phyloP scores from a whole-genome alignment of 2,113 vertebrate genomes.

The Prionailurus bengalensis region DNA sequence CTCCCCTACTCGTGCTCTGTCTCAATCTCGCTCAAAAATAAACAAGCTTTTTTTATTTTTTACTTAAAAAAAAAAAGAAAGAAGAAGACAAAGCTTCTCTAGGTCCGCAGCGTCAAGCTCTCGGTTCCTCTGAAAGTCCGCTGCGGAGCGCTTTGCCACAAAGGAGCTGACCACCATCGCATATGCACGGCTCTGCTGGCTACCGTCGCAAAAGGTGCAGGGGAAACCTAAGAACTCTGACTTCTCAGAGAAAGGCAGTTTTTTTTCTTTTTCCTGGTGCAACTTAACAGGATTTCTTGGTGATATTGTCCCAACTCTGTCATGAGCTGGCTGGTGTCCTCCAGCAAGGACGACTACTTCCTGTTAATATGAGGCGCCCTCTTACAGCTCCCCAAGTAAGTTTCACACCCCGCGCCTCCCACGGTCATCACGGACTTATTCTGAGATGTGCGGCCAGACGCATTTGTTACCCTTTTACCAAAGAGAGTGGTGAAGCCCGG shows the following conservation, averaged over 20 bases:
- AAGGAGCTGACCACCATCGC: too few species aligned
- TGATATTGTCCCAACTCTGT: not conserved
- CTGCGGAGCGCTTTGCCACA: not conserved
- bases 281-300: not conserved
- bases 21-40: too few species aligned
- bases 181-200: accelerated
- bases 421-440: not conserved
- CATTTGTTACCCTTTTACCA: not conserved
- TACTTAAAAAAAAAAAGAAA: too few species aligned
- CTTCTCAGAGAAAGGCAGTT: not conserved
- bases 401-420: not conserved
- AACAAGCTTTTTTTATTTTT: too few species aligned
- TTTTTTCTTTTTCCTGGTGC: not conserved
- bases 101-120: not conserved
- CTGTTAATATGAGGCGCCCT: accelerated
- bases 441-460: not conserved
- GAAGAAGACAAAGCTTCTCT: too few species aligned
- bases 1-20: too few species aligned
- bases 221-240: not conserved
- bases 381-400: not conserved
- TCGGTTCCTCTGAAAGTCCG: not conserved
- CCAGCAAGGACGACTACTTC: not conserved
- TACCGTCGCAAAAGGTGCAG: accelerated
- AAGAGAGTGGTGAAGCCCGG: not conserved
- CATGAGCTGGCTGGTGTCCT: not conserved